Conservation (phyloP, 2,113 vertebrate species). For the Lethenteron camtschaticum region DNA sequence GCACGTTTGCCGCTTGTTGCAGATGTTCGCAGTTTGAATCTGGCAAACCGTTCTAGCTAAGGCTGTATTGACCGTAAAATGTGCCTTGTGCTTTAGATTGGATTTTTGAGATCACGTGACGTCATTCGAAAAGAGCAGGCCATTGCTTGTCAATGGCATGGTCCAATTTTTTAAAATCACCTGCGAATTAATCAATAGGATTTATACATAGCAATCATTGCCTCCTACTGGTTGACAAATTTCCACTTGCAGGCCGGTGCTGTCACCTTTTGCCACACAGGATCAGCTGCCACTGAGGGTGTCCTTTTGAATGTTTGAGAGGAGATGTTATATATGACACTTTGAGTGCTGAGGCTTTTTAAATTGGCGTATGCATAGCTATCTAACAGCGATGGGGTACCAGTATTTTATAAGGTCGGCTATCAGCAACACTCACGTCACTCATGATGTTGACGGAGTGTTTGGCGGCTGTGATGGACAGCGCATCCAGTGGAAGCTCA, state of each 20-base stretch:
- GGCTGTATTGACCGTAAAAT: not conserved
- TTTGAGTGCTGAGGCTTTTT: not conserved
- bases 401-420: not conserved
- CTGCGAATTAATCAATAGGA: too few species aligned
- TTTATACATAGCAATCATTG: too few species aligned
- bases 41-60: not conserved
- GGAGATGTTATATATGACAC: not conserved
- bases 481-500: constrained; percentile 43
- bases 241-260: not conserved
- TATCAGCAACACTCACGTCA: constrained; percentile 37
- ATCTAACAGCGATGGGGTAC: too few species aligned
- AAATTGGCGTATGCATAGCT: too few species aligned
- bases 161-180: too few species aligned
- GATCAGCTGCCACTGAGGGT: not conserved
- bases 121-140: too few species aligned
- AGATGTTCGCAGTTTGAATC: not conserved
- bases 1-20: not conserved
- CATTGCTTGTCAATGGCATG: too few species aligned
- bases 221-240: too few species aligned
- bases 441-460: constrained; percentile 48
- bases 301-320: constrained; percentile 1
- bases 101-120: too few species aligned
- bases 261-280: not conserved
- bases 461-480: constrained; percentile 53
- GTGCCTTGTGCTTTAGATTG: not conserved